phyloP scores from a whole-genome alignment of 2,888 invertebrate genomes.

The Campaea margaritaria region DNA sequence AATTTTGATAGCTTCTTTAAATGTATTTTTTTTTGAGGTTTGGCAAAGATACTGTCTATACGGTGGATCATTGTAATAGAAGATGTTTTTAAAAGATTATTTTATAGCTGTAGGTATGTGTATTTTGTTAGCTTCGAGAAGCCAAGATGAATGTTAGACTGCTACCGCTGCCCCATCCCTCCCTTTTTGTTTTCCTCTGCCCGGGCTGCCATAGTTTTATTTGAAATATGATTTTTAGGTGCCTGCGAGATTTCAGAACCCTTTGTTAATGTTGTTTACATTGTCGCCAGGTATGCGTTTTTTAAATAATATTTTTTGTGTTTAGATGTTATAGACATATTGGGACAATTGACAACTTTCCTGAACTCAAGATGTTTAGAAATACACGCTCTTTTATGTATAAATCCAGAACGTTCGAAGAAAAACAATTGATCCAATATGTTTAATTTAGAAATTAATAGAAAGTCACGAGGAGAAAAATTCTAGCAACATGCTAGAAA shows the following conservation, averaged over 20 bases:
- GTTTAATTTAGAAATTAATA: conserved; percentile 45
- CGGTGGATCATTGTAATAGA: conserved; percentile 70
- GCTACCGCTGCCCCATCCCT: conserved; percentile 77
- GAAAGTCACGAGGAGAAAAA: not conserved
- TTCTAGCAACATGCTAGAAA: conserved; percentile 4
- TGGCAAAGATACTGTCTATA: conserved; percentile 78
- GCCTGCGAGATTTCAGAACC: conserved; percentile 82
- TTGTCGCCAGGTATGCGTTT: conserved; percentile 85
- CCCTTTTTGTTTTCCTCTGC: conserved; percentile 79
- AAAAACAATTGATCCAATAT: conserved; percentile 46
- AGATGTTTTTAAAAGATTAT: conserved; percentile 67
- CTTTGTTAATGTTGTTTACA: conserved; percentile 85
- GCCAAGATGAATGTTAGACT: conserved; percentile 85
- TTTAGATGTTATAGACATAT: conserved; percentile 56
- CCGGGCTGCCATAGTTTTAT: conserved; percentile 82
- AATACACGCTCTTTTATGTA: not conserved
- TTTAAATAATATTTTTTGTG: conserved; percentile 71
- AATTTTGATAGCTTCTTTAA: conserved; percentile 32
- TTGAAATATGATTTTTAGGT: conserved; percentile 82
- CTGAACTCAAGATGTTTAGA: not conserved
- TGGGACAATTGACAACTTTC: conserved; percentile 42
- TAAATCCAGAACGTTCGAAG: not conserved
- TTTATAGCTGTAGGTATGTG: conserved; percentile 83
- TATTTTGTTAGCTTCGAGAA: conserved; percentile 84
- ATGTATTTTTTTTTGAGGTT: conserved; percentile 22